phyloP scores from a whole-genome alignment of 2,797 vertebrate species.

The Fringilla coelebs region DNA sequence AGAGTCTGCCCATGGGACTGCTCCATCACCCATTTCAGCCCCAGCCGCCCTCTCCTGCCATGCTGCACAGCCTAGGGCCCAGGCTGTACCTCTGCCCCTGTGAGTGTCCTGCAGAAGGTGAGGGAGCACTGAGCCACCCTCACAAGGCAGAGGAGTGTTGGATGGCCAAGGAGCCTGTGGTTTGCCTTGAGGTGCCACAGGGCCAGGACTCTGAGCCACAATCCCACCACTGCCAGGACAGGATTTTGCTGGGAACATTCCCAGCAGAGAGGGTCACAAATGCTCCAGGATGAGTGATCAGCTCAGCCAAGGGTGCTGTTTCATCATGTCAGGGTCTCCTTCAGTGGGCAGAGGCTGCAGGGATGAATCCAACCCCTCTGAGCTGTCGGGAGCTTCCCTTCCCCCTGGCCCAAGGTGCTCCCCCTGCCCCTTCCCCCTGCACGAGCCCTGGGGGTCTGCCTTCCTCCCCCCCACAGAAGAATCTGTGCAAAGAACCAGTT shows the following conservation, averaged over 20 bases:
- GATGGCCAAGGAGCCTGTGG: neutral
- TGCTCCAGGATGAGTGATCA: neutral
- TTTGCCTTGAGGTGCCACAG: neutral
- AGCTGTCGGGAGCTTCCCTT: neutral
- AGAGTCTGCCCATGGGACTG: slow-evolving; percentile 83
- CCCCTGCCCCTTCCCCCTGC: neutral
- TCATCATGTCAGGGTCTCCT: neutral
- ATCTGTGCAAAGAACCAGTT: slow-evolving; percentile 28
- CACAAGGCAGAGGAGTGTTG: neutral
- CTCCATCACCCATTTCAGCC: slow-evolving; percentile 82
- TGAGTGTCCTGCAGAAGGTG: neutral
- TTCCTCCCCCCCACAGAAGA: neutral
- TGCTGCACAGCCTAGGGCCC: neutral
- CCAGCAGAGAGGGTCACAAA: neutral
- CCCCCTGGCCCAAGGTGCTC: neutral
- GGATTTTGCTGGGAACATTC: neutral
- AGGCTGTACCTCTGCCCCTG: rapidly evolving
- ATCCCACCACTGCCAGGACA: neutral
- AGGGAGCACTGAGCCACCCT: neutral
- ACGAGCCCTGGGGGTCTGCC: neutral
- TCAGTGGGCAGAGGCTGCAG: neutral
- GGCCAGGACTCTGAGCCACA: neutral
- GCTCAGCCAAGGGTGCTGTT: neutral
- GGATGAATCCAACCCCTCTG: neutral
- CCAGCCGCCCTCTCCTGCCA: neutral